phyloP scores from a whole-genome alignment of 1,140 invertebrate genomes.

The Drosophila virilis region DNA sequence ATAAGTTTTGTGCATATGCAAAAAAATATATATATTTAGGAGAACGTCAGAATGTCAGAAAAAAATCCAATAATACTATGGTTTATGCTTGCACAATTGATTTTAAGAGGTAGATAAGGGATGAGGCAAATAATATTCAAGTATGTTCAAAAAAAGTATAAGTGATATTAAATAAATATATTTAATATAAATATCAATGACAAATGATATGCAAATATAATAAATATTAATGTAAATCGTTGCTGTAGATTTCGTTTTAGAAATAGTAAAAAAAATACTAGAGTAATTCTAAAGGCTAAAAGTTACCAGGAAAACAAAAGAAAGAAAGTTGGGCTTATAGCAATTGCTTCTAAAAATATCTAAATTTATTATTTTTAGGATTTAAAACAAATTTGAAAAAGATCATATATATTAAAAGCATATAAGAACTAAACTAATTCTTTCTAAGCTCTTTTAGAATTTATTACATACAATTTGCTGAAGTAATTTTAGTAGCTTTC shows the following conservation, averaged over 20 bases:
- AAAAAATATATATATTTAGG: not conserved
- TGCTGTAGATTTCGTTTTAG: no score
- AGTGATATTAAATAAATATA: not conserved
- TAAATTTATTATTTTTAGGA: no score
- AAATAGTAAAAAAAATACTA: no score
- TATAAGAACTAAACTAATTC: no score
- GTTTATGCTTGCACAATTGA: not conserved
- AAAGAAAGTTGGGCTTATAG: no score
- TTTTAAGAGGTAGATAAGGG: no score
- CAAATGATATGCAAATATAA: not conserved
- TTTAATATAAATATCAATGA: not conserved
- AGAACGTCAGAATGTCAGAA: not conserved
- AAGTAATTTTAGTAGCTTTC: not conserved
- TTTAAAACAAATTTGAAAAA: no score
- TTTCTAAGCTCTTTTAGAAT: not conserved
- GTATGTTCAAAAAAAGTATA: not conserved
- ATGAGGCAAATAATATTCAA: not conserved
- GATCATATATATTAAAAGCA: no score
- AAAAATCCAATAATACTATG: not conserved
- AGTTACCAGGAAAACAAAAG: no score
- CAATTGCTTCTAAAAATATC: no score
- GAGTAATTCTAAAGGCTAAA: no score
- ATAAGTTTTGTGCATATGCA: slow-evolving; percentile 1
- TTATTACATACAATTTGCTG: slow-evolving; percentile 5
- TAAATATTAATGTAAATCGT: no score